Percentiles rank a stretch among this genome's conserved stretches.
These are phyloP conservation scores for Plusia festucae DNA, from an alignment of 2,888 invertebrate genomes.

Conservation along the genomic window DNA sequence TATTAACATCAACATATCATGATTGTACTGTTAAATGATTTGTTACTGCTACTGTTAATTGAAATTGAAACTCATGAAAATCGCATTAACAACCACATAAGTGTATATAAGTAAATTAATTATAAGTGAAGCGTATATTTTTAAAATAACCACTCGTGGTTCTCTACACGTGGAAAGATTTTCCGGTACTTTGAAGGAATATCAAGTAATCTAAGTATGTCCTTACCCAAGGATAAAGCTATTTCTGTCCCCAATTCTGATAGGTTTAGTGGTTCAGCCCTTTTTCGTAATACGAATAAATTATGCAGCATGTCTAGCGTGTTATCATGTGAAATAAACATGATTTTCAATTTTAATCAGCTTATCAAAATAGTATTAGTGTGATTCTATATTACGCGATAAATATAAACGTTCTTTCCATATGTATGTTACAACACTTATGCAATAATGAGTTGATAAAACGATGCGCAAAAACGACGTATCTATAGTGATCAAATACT, in stretches of 20 bases:
- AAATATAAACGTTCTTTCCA: neutral
- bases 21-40: too few relatives aligned
- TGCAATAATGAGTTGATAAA: neutral
- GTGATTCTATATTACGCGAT: neutral
- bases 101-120: too few relatives aligned
- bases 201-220: constrained; percentile 1
- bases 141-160: neutral
- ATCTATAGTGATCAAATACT: too few relatives aligned
- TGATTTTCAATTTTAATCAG: neutral
- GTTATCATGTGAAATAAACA: neutral
- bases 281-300: neutral
- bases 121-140: too few relatives aligned
- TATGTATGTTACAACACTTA: neutral
- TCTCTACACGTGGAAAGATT: neutral
- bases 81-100: too few relatives aligned
- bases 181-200: neutral
- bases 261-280: constrained; percentile 1
- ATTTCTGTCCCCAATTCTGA: constrained; percentile 1
- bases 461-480: neutral
- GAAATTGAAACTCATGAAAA: too few relatives aligned
- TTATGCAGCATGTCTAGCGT: neutral
- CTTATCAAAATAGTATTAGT: neutral
- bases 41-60: too few relatives aligned
- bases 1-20: too few relatives aligned
- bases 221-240: constrained; percentile 4